Evolutionary conservation across 2,888 invertebrate genomes (phyloP), one percentile per base, ranked within the genome.

Genomic region (Cyrtodaria siliqua): DNA sequence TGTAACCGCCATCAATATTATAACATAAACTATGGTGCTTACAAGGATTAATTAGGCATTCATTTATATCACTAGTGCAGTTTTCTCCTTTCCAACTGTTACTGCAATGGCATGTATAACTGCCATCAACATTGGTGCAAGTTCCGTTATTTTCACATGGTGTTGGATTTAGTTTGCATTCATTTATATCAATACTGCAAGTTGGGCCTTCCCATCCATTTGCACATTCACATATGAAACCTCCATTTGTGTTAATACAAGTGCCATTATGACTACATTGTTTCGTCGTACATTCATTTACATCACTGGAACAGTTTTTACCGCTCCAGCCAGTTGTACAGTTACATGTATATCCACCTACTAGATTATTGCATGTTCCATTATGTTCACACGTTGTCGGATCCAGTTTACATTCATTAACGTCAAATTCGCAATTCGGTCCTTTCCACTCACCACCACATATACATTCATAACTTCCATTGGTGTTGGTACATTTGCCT

Each of bases 171-270:
- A 9, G 6, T 24, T 2, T 8, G 16, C 44, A 44, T 44, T 67
- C 67, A 33, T 67, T 50, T 4, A 67, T 57, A 56, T 67, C 67
- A 27, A 23, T 38, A 16, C 49, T 55, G 44, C 67, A 67, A 12
- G 1, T 38, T 57, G 16, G 40, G 23, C 24, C 57, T 57, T 33
- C 26, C 42, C 27, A 52, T 9, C 53, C 56, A 20, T 16, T 27
- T 8, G 20, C 12, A 52, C 53, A 52, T 16, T 14, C 4, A 16
- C 53, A 52, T 18, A 6, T 14, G 23, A 23, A 52, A 20, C 18
- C 18, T 4, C 75, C 75, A 2, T 40, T 50, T n/a, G 18, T 62
- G 29, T 74, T 74, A 16, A 47, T n/a, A 53, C 74, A 74, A 6
- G 57, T 57, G 8, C 53, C 56, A 12, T 56, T 52, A 59, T 62